These are phyloP conservation scores for Mus spicilegus DNA, from an alignment of 2,113 vertebrate species.

Conservation along the genomic window DNA sequence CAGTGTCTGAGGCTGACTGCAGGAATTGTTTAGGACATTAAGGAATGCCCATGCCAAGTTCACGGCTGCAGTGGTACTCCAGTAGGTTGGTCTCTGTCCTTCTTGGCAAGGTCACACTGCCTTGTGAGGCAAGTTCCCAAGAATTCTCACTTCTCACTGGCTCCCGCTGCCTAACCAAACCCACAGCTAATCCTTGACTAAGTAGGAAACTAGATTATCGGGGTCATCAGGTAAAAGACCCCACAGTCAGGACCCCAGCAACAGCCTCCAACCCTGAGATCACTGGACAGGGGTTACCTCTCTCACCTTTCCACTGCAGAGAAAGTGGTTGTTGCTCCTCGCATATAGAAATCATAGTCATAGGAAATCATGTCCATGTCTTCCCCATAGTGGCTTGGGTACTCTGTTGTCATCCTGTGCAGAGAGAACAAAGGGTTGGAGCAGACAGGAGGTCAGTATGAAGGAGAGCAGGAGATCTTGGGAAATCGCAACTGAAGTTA, in stretches of 20 bases:
- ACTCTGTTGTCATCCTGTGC: constrained; percentile 92
- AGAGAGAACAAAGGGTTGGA: background rate
- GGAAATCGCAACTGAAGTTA: background rate
- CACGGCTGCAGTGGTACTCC: no score
- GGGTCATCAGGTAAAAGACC: background rate
- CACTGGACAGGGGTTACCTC: background rate
- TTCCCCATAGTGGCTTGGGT: constrained; percentile 92
- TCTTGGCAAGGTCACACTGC: no score
- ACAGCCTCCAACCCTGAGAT: no score
- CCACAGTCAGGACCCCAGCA: background rate
- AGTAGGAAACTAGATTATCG: background rate
- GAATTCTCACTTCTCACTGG: background rate
- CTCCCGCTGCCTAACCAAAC: background rate
- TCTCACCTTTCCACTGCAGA: constrained; percentile 94
- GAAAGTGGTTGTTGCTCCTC: constrained; percentile 97
- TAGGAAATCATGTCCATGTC: constrained; percentile 96
- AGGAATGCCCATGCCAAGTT: background rate
- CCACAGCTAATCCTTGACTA: background rate
- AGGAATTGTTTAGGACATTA: background rate
- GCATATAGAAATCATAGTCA: constrained; percentile 94
- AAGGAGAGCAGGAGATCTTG: background rate
- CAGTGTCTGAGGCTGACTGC: background rate
- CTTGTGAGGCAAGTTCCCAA: fast-evolving
- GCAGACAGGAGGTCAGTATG: background rate
- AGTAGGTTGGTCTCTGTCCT: background rate